A percentile compares a stretch with the other conserved stretches of the same genome.
phyloP scores from a whole-genome alignment of 2,113 vertebrate species.

The Trichechus manatus region DNA sequence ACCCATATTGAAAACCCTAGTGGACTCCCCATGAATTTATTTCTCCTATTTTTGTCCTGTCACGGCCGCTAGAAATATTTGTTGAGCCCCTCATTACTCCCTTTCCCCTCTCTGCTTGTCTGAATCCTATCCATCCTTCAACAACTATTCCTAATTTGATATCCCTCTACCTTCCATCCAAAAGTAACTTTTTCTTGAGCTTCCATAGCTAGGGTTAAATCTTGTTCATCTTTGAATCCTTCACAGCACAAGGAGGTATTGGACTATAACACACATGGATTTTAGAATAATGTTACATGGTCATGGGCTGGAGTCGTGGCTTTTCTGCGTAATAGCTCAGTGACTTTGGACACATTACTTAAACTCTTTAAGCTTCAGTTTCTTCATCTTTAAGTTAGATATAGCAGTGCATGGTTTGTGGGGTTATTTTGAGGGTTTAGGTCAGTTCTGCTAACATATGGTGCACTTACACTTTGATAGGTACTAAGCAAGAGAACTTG shows the following conservation, averaged over 20 bases:
- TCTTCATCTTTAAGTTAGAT: conserved; percentile 61
- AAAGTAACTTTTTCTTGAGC: conserved; percentile 44
- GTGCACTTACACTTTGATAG: background rate
- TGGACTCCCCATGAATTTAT: conserved; percentile 78
- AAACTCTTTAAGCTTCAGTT: conserved; percentile 46
- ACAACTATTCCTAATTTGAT: conserved; percentile 62
- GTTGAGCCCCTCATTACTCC: conserved; percentile 57
- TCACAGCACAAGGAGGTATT: background rate
- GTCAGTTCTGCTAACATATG: conserved; percentile 22
- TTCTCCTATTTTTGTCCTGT: conserved; percentile 82
- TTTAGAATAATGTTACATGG: conserved; percentile 51
- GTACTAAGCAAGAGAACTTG: conserved; percentile 50
- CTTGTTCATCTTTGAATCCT: conserved; percentile 39
- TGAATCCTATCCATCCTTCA: conserved; percentile 58
- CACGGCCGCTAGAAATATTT: conserved; percentile 71
- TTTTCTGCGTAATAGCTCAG: conserved; percentile 53
- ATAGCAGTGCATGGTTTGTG: conserved; percentile 4
- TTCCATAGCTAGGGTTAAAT: background rate
- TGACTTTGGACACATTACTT: conserved; percentile 47
- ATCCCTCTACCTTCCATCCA: conserved; percentile 2
- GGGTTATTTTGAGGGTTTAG: background rate
- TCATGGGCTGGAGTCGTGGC: conserved; percentile 26
- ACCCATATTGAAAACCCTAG: conserved; percentile 78
- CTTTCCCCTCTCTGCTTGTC: conserved; percentile 57
- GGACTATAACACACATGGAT: background rate